phyloP scores from a whole-genome alignment of 2,797 vertebrate genomes.

The Melopsittacus undulatus region DNA sequence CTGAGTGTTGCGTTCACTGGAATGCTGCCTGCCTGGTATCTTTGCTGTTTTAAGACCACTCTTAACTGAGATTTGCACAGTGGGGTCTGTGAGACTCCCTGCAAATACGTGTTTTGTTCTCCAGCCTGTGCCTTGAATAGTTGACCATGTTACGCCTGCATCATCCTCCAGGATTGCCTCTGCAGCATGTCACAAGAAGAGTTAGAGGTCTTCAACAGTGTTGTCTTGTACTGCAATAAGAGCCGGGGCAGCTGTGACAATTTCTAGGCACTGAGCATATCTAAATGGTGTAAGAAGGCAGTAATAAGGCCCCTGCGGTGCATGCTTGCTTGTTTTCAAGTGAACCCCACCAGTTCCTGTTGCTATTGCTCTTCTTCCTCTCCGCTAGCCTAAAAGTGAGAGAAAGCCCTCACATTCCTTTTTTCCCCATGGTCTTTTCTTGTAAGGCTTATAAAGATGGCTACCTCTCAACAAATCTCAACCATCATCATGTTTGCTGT shows the following conservation, averaged over 20 bases:
- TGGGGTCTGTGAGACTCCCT: background rate
- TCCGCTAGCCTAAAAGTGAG: background rate
- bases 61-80: background rate
- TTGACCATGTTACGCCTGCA: fast-evolving
- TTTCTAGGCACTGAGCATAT: background rate
- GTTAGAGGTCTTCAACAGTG: background rate
- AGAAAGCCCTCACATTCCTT: background rate
- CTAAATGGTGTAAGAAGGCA: background rate
- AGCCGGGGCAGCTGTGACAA: background rate
- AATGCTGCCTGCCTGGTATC: background rate
- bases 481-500: background rate
- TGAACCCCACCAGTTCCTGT: background rate
- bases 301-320: background rate
- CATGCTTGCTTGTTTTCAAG: background rate
- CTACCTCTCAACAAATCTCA: background rate
- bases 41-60: background rate
- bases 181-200: background rate
- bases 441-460: background rate
- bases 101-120: background rate
- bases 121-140: background rate
- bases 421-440: fast-evolving
- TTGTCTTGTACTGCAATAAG: background rate
- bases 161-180: background rate
- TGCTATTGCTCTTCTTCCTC: background rate
- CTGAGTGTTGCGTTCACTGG: background rate